Evolutionary conservation across 1,140 invertebrate species (phyloP).

Genomic region (Aphelinus atriplicis): DNA sequence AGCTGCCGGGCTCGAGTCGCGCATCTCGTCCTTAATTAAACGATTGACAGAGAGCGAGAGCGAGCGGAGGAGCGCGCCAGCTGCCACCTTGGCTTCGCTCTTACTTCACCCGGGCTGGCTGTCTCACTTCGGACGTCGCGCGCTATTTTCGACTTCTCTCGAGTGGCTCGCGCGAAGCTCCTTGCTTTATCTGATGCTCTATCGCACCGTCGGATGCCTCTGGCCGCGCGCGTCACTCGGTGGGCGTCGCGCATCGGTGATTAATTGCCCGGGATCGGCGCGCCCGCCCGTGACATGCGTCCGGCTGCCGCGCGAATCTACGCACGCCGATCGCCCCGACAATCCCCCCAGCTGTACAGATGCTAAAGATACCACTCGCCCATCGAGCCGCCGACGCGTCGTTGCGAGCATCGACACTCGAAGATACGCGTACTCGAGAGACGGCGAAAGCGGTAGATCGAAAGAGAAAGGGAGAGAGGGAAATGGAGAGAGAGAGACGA

Average conservation of each 20-base stretch:
- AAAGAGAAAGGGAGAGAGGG: background rate
- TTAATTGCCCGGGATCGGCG: constrained; percentile 61
- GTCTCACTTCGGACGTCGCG: background rate
- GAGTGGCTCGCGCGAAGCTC: constrained; percentile 38
- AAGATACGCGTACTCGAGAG: background rate
- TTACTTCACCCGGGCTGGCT: constrained; percentile 17
- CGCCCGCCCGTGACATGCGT: constrained; percentile 34
- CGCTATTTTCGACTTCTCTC: constrained; percentile 60
- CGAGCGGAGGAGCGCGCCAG: too few relatives aligned
- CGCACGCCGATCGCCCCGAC: constrained; percentile 52
- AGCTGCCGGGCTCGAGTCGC: constrained; percentile 32
- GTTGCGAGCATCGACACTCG: constrained; percentile 51
- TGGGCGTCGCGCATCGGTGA: constrained; percentile 62
- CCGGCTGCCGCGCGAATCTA: constrained; percentile 58
- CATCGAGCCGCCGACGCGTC: constrained; percentile 37
- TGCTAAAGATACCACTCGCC: constrained; percentile 57
- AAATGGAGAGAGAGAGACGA: too few relatives aligned
- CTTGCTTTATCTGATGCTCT: constrained; percentile 44
- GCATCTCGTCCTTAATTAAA: constrained; percentile 55
- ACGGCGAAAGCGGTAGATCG: background rate
- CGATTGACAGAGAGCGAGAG: constrained; percentile 51
- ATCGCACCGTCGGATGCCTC: constrained; percentile 43
- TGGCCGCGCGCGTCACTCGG: constrained; percentile 33
- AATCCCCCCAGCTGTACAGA: constrained; percentile 44
- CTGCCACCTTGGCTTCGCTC: background rate